These are phyloP conservation scores for Turdus rufiventris DNA, from an alignment of 2,113 vertebrate species.

Conservation along the genomic window DNA sequence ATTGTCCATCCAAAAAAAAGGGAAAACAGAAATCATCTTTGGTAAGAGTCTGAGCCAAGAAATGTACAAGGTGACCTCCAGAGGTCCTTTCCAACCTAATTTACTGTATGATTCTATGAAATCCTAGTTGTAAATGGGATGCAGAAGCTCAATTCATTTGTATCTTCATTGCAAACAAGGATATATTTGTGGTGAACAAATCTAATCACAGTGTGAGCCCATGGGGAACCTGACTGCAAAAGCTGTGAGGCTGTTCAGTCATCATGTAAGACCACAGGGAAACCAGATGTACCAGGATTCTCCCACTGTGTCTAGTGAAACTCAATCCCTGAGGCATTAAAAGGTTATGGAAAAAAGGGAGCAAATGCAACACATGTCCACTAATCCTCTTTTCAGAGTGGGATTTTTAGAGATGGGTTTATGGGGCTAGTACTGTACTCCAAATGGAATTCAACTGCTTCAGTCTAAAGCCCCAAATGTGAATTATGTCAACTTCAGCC, in stretches of 20 bases:
- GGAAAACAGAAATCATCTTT: background rate
- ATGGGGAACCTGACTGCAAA: conserved; percentile 55
- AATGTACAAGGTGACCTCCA: conserved; percentile 16
- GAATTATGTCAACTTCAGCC: background rate
- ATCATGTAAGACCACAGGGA: conserved; percentile 67
- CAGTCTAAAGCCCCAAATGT: background rate
- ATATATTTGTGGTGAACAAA: conserved; percentile 61
- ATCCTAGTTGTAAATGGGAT: conserved; percentile 18
- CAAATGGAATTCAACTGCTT: conserved; percentile 30
- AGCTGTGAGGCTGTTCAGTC: conserved; percentile 62
- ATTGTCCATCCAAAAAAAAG: background rate
- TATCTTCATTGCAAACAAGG: conserved; percentile 47
- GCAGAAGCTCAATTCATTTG: background rate
- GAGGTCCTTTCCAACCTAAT: conserved; percentile 53
- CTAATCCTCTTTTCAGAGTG: conserved; percentile 45
- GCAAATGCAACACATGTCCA: conserved; percentile 28
- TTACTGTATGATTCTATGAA: conserved; percentile 51
- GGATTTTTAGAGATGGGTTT: conserved; percentile 39
- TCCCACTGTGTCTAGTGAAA: conserved; percentile 54
- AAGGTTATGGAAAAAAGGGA: conserved; percentile 52
- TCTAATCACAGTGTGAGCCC: conserved; percentile 62
- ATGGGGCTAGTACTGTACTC: background rate
- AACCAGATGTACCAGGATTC: conserved; percentile 67
- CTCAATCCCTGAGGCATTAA: conserved; percentile 57
- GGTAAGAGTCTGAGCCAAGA: background rate